These are phyloP conservation scores for Rhinopithecus roxellana DNA, from an alignment of 2,113 vertebrate genomes.

Conservation along the genomic window DNA sequence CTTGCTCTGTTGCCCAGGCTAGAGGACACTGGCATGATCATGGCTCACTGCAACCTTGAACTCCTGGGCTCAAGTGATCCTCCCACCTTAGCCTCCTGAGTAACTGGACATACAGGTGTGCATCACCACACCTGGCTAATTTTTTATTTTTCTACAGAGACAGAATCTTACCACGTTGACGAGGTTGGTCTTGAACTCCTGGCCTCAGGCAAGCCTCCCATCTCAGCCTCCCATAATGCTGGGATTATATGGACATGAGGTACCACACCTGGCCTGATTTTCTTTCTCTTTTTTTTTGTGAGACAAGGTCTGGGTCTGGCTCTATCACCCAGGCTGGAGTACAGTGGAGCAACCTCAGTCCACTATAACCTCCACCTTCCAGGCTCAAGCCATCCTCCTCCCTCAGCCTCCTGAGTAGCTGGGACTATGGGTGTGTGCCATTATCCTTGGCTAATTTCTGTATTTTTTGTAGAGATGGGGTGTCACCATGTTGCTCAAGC, in stretches of 20 bases:
- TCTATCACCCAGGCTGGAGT: too few species aligned
- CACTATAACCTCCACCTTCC: too few species aligned
- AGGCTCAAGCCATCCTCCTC: neutral
- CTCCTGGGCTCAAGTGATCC: neutral
- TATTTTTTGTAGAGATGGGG: too few species aligned
- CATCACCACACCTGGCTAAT: neutral
- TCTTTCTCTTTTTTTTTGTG: too few species aligned
- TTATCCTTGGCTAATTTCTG: too few species aligned
- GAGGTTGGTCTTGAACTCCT: neutral
- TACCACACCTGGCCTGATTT: too few species aligned
- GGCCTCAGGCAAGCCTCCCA: neutral
- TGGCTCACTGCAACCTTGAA: neutral
- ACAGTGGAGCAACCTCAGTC: too few species aligned
- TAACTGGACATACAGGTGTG: neutral
- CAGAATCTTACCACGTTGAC: neutral
- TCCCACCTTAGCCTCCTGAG: neutral
- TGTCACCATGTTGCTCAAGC: too few species aligned
- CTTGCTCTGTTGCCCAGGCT: neutral
- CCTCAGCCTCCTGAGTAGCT: neutral
- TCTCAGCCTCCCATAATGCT: neutral
- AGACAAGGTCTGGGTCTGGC: too few species aligned
- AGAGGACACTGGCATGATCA: neutral
- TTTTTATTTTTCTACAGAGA: neutral
- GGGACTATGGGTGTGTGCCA: neutral
- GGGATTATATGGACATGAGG: neutral